phyloP scores from a whole-genome alignment of 2,888 invertebrate genomes.

The Ceratothoa steindachneri region DNA sequence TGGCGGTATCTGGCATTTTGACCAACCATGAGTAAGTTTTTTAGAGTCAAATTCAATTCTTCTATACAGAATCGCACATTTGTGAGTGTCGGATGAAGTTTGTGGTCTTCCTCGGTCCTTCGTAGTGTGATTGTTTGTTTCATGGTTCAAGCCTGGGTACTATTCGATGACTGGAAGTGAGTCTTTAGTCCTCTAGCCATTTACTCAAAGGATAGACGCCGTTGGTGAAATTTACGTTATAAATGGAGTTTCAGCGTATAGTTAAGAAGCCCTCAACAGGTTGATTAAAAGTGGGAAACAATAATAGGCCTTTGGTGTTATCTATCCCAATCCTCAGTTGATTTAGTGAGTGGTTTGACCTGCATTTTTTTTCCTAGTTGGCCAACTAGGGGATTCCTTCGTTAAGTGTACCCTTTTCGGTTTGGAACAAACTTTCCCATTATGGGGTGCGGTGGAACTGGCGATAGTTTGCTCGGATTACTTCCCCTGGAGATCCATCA shows the following conservation, averaged over 20 bases:
- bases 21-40: background rate
- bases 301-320: background rate
- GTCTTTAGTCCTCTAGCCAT: too few relatives aligned
- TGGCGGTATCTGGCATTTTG: background rate
- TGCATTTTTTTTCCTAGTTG: background rate
- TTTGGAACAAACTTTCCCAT: background rate
- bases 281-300: background rate
- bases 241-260: background rate
- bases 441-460: background rate
- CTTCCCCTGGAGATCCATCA: conserved; percentile 34
- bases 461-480: conserved; percentile 29
- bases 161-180: background rate
- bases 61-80: background rate
- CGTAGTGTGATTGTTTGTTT: background rate
- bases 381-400: background rate
- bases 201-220: background rate
- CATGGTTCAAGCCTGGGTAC: background rate
- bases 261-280: background rate
- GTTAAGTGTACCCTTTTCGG: background rate
- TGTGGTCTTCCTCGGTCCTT: background rate
- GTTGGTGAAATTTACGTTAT: background rate
- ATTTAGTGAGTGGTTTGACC: background rate
- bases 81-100: background rate
- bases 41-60: background rate
- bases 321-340: background rate